phyloP scores from a whole-genome alignment of 23 tunicate species.

The Trididemnum miniatum region DNA sequence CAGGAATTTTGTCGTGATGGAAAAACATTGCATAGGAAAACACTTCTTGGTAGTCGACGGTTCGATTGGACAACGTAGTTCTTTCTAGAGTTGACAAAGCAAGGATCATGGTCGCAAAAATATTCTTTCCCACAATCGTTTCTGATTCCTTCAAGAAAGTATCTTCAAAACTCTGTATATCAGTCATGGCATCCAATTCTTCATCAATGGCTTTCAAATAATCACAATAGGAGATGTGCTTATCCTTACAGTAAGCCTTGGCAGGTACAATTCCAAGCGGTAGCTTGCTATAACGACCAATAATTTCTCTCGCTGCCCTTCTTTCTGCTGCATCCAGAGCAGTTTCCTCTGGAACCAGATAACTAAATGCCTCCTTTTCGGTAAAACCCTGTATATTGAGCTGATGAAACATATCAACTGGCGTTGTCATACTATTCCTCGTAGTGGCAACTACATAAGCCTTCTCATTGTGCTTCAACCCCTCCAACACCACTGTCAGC shows the following conservation, averaged over 20 bases:
- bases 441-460: constrained; percentile 13
- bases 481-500: background rate
- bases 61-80: background rate
- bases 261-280: constrained; percentile 32
- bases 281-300: constrained; percentile 12
- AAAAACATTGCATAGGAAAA: constrained; percentile 27
- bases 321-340: constrained; percentile 15
- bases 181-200: constrained; percentile 1
- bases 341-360: background rate
- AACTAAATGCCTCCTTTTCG: constrained; percentile 9
- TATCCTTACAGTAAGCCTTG: constrained; percentile 17
- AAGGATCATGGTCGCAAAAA: constrained; percentile 24
- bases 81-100: background rate
- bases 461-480: background rate
- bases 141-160: background rate
- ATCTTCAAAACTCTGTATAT: constrained; percentile 17
- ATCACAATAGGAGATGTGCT: background rate
- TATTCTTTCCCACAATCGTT: background rate
- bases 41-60: constrained; percentile 17
- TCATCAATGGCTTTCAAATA: constrained; percentile 11
- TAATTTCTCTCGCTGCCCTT: background rate
- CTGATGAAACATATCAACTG: background rate
- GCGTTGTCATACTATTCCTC: background rate
- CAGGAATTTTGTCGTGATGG: constrained; percentile 35
- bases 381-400: constrained; percentile 9